phyloP scores from a whole-genome alignment of 2,888 invertebrate genomes.

The Xestia xanthographa region DNA sequence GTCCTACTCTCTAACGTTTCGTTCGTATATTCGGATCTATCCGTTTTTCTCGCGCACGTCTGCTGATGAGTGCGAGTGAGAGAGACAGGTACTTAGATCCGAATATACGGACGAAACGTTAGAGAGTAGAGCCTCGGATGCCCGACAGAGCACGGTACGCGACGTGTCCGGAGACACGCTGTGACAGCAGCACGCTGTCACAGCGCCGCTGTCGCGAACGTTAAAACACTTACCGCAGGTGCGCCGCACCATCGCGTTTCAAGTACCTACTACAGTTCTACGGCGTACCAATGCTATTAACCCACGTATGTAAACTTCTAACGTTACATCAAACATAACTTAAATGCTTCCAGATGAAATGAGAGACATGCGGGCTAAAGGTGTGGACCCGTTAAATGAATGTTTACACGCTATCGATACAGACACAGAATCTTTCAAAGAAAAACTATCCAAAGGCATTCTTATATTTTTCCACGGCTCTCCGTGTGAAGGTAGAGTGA shows the following conservation, averaged over 20 bases:
- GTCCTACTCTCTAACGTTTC: no score
- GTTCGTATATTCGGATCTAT: no score
- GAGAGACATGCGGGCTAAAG: conserved; percentile 75
- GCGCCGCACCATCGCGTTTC: background rate
- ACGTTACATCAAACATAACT: background rate
- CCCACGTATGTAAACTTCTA: no score
- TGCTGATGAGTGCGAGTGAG: no score
- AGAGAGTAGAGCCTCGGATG: no score
- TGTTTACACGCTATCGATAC: conserved; percentile 73
- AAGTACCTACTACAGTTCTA: background rate
- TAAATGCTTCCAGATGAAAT: conserved; percentile 78
- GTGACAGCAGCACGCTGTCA: no score
- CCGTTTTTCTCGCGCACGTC: no score
- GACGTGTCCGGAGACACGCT: no score
- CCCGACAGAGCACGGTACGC: no score
- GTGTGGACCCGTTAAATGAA: conserved; percentile 81
- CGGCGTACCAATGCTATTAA: background rate
- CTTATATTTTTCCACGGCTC: conserved; percentile 85
- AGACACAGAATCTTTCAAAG: conserved; percentile 59
- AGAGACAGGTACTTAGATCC: no score
- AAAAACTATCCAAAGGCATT: conserved; percentile 80
- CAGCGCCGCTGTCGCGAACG: background rate
- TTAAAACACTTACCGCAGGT: background rate
- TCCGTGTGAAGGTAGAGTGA: conserved; percentile 83
- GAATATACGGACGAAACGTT: no score